Evolutionary conservation across 2,888 invertebrate genomes (phyloP).

Genomic region (Epirrhoe tristata): DNA sequence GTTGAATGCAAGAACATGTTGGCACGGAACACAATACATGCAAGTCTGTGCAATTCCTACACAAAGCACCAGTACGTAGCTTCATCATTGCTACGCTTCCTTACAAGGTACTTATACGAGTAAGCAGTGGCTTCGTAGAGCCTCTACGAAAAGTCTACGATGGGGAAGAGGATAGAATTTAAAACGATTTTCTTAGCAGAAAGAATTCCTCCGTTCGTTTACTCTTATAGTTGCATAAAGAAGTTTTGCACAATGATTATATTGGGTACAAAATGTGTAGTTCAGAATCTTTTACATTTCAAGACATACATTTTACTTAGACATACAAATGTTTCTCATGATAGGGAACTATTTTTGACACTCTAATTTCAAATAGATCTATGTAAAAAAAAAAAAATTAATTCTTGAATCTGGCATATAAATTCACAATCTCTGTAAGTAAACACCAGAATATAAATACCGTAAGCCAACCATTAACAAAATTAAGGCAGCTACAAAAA

Average conservation of each 20-base stretch:
- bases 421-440: not conserved
- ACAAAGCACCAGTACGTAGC: slow-evolving; percentile 20
- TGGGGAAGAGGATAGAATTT: too few relatives aligned
- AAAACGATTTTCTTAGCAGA: too few relatives aligned
- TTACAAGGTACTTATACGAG: slow-evolving; percentile 8
- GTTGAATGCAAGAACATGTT: slow-evolving; percentile 21
- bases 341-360: too few relatives aligned
- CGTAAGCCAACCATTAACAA: slow-evolving; percentile 47
- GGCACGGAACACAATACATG: slow-evolving; percentile 16
- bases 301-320: too few relatives aligned
- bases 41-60: slow-evolving; percentile 20
- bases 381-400: too few relatives aligned
- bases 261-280: too few relatives aligned
- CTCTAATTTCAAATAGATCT: not conserved
- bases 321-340: too few relatives aligned
- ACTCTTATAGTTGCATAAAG: too few relatives aligned
- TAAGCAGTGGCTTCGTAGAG: slow-evolving; percentile 22
- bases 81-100: slow-evolving; percentile 29
- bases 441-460: not conserved
- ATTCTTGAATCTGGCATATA: not conserved
- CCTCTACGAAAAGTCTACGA: slow-evolving; percentile 12
- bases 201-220: too few relatives aligned
- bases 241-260: too few relatives aligned
- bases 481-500: slow-evolving; percentile 49
- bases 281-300: too few relatives aligned